Evolutionary conservation across 2,888 invertebrate species (phyloP), one percentile per base, ranked within the genome.

Genomic region (Eupithecia exiguata): DNA sequence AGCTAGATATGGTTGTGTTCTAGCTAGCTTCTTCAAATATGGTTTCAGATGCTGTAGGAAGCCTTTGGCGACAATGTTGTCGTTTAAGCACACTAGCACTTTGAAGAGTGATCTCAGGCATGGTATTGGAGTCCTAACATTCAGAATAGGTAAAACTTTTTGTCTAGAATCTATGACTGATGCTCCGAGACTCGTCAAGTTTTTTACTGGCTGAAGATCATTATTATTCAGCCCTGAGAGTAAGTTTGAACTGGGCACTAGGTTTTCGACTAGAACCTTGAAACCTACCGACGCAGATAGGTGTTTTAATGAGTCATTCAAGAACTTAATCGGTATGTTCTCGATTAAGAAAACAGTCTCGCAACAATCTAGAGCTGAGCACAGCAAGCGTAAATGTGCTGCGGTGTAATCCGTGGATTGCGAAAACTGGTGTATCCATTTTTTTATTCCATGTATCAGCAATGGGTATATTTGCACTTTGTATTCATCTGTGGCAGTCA

Each of bases 401-500:
- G 91, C 95, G n/a, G 92, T 92, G 80, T 92, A 95, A 36, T 82
- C 83, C 16, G 91, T 89, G 67, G 90, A 84, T 63, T 84, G 84
- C 63, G 88, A 85, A 53, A 94, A 81, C 82, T 95, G 95, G 14
- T 83, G 85, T 30, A 91, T 83, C 95, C 95, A 95, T 85, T 95
- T 95, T 69, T 88, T 87, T 1, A 91, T 80, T 1, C 94, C 94
- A 77, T 94, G 90, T 76, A 88, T 91, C 7, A 94, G 77, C 75
- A 94, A 82, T 0, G 91, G 90, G 82, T 92, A 92, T 69, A 92
- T 85, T 81, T 93, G 91, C 18, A 84, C 80, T 72, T 92, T 92
- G 72, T 87, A 87, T 49, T 74, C 83, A 67, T 90, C 86, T 72
- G 88, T 79, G 63, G 87, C 83, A 21, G 84, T 77, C 18, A 81